Base-by-base conservation (phyloP, 2,113 vertebrate genomes). In the Protobothrops flavoviridis region DNA sequence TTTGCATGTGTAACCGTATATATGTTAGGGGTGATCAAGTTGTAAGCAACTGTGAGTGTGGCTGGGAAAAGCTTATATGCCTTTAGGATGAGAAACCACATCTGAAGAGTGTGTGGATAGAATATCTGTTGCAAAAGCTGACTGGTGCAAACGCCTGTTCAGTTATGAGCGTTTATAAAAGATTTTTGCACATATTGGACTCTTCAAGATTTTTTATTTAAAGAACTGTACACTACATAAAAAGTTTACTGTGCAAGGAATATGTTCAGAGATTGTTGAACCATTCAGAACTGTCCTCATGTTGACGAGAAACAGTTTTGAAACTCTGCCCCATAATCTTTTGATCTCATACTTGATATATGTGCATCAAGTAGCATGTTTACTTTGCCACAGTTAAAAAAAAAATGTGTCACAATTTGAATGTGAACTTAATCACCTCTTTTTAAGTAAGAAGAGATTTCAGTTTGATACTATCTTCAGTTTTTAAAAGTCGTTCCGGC, bases 331-430 rank as follows among this genome's bases (percentile, higher is more conserved):
- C 85, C 56, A n/a, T 74, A 56, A 45, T 26, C 50, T 12, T 53
- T 91, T 91, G 64, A 56, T 91, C 52, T 45, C 4, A 45, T 85
- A 26, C 0, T 2, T 59, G 9, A 59, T n/a, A 20, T 33, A n/a
- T 92, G 29, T 12, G 43, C 23, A 64, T 92, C n/a, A 92, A 92
- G 85, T 69, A 88, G 57, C 29, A 92, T 69, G n/a, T 33, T 24
- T 64, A 55, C 64, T 69, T 87, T 87, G 29, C 29, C 91, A 64
- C 43, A 86, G 33, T 29, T 21, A 24, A 43, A 48, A 92, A 50
- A 64, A 92, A 50, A 64, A 88, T 50, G 9, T 57, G 53, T 48
- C 85, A 87, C 48, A 64, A 56, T 39, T 59, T 20, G 88, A 50
- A n/a, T 85, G 45, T 85, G 55, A 90, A 45, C 43, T 93, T 55